Evolutionary conservation across 2,888 invertebrate species (phyloP).

Genomic region (Teleogryllus oceanicus): DNA sequence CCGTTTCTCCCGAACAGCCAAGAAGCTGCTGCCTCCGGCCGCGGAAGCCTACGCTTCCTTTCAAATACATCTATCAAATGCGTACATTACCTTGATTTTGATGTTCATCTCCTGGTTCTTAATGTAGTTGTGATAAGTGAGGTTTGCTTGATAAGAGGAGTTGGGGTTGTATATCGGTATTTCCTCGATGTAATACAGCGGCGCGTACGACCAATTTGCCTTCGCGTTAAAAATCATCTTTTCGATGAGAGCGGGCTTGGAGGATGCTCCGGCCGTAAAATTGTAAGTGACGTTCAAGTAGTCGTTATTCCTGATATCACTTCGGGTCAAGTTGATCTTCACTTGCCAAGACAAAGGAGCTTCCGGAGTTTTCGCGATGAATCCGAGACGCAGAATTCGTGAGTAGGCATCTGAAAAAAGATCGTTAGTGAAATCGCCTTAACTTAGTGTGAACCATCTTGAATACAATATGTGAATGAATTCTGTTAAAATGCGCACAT

Average conservation of each 20-base stretch:
- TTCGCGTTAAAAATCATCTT: background rate
- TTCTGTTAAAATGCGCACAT: too few species aligned
- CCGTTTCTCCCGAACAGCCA: too few species aligned
- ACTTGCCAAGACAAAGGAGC: background rate
- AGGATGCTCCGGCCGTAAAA: background rate
- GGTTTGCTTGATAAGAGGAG: background rate
- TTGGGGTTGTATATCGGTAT: background rate
- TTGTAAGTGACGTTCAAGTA: background rate
- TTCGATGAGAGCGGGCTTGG: background rate
- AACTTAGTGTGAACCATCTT: too few species aligned
- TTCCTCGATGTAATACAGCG: background rate
- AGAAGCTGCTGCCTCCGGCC: too few species aligned
- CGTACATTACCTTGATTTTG: background rate
- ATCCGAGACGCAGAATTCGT: background rate
- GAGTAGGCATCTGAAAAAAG: background rate
- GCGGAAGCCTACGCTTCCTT: too few species aligned
- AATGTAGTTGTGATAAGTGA: background rate
- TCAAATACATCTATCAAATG: background rate
- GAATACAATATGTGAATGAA: too few species aligned
- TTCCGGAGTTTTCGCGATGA: background rate
- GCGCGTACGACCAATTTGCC: background rate
- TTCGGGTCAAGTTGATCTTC: background rate
- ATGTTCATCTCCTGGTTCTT: background rate
- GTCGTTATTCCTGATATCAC: background rate
- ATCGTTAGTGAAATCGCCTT: too few species aligned